Conservation (phyloP, 1,140 invertebrate species). For the Odontomachus brunneus region DNA sequence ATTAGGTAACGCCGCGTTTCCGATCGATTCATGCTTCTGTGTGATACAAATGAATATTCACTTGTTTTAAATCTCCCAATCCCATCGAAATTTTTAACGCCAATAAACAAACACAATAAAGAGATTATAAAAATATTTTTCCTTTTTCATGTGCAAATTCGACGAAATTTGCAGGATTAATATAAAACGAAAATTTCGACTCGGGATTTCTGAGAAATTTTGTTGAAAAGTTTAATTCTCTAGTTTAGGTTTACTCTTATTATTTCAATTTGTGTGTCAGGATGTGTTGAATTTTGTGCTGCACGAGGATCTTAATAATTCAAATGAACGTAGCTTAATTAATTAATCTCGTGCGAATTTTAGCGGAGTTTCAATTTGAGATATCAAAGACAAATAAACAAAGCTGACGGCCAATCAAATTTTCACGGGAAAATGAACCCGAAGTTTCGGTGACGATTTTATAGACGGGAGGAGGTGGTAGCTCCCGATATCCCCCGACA, state of each 20-base stretch:
- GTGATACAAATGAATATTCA: too few relatives aligned
- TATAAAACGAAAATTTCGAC: too few relatives aligned
- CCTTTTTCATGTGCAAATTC: too few relatives aligned
- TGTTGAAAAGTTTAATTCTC: background rate
- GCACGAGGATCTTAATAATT: conserved; percentile 7
- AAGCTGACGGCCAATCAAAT: background rate
- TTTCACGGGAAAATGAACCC: background rate
- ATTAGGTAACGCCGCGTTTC: too few relatives aligned
- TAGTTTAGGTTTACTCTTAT: background rate
- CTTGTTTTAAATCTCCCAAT: too few relatives aligned
- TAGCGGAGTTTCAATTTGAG: background rate
- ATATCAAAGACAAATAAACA: background rate
- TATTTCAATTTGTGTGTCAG: background rate
- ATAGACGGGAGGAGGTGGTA: background rate
- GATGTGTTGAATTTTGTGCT: too few relatives aligned
- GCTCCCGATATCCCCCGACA: background rate
- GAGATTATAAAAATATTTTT: too few relatives aligned
- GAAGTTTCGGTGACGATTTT: background rate
- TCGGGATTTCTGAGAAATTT: conserved; percentile 4
- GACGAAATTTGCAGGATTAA: too few relatives aligned
- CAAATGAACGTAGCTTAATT: background rate
- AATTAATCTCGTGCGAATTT: background rate
- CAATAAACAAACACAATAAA: too few relatives aligned
- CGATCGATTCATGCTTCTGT: too few relatives aligned
- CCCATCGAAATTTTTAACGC: too few relatives aligned